Conservation (phyloP, 1,140 invertebrate species). For the Apis dorsata region DNA sequence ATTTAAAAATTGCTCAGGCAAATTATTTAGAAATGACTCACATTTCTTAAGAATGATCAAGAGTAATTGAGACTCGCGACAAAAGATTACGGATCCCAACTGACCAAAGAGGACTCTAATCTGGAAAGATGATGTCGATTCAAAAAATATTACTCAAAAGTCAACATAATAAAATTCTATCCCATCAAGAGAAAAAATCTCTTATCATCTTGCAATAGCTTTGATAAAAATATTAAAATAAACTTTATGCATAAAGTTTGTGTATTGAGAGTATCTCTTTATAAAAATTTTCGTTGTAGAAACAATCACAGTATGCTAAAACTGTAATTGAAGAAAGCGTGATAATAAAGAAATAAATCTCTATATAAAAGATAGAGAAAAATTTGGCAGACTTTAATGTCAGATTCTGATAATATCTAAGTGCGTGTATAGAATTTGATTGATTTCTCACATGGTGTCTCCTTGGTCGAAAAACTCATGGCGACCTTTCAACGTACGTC, state of each 20-base stretch:
- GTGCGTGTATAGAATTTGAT: constrained; percentile 72
- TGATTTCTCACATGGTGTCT: constrained; percentile 79
- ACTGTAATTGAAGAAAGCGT: constrained; percentile 33
- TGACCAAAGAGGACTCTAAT: constrained; percentile 68
- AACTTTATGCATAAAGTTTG: constrained; percentile 20
- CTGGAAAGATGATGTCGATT: constrained; percentile 63
- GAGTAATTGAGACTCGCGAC: constrained; percentile 61
- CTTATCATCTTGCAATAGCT: constrained; percentile 30
- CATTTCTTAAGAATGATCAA: constrained; percentile 60
- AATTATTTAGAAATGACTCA: constrained; percentile 62
- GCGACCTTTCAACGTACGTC: constrained; percentile 80
- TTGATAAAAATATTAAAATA: constrained; percentile 31
- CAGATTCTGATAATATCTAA: constrained; percentile 54
- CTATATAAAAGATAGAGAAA: constrained; percentile 36
- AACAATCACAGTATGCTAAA: constrained; percentile 31
- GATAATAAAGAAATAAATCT: constrained; percentile 47
- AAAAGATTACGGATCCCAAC: constrained; percentile 67
- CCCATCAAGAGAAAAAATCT: constrained; percentile 31
- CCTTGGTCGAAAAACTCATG: constrained; percentile 80
- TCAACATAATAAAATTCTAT: constrained; percentile 21
- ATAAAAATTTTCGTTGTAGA: constrained; percentile 39
- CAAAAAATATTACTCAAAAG: constrained; percentile 41
- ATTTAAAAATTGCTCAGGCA: constrained; percentile 50
- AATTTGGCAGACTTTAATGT: constrained; percentile 52
- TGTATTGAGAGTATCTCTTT: background rate